phyloP scores from a whole-genome alignment of 92 coral and sea anemone genomes.

The Nematostella vectensis region DNA sequence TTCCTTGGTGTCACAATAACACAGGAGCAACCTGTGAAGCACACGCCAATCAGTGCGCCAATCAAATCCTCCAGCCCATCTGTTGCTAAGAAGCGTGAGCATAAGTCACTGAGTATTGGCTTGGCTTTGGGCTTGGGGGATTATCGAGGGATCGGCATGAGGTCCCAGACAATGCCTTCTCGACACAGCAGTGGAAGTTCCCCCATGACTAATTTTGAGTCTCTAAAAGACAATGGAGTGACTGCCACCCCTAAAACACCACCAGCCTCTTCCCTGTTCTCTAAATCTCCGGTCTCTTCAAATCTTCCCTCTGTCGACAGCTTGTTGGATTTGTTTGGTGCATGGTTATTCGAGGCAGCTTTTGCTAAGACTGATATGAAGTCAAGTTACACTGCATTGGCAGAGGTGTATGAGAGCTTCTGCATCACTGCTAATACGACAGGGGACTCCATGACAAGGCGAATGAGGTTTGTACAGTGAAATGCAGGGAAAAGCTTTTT shows the following conservation, averaged over 20 bases:
- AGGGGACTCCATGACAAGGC: constrained; percentile 7
- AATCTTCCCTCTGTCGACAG: constrained; percentile 84
- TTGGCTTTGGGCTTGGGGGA: constrained; percentile 55
- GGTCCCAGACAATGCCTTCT: constrained; percentile 79
- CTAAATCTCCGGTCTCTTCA: constrained; percentile 21
- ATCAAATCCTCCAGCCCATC: constrained; percentile 66
- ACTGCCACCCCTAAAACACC: constrained; percentile 2
- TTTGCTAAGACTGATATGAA: constrained; percentile 72
- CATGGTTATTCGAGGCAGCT: constrained; percentile 95
- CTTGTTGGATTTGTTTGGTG: constrained; percentile 82
- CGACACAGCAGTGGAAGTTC: constrained; percentile 66
- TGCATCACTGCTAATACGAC: constrained; percentile 3
- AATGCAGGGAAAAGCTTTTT: too few species aligned
- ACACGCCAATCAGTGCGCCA: constrained; percentile 68
- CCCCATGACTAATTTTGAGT: constrained; percentile 6
- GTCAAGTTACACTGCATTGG: constrained; percentile 50
- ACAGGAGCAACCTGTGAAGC: constrained; percentile 83
- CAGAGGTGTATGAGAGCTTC: constrained; percentile 45
- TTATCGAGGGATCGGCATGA: constrained; percentile 45
- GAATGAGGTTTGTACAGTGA: too few species aligned
- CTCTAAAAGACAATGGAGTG: constrained; percentile 8
- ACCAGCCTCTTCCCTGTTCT: constrained; percentile 45
- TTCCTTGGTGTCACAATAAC: constrained; percentile 60
- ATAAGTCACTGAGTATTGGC: constrained; percentile 59
- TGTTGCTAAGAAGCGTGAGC: constrained; percentile 62